A percentile compares a stretch with the other conserved stretches of the same genome.
Evolutionary conservation across 2,113 vertebrate species (phyloP).

Genomic region (Dipodomys spectabilis): DNA sequence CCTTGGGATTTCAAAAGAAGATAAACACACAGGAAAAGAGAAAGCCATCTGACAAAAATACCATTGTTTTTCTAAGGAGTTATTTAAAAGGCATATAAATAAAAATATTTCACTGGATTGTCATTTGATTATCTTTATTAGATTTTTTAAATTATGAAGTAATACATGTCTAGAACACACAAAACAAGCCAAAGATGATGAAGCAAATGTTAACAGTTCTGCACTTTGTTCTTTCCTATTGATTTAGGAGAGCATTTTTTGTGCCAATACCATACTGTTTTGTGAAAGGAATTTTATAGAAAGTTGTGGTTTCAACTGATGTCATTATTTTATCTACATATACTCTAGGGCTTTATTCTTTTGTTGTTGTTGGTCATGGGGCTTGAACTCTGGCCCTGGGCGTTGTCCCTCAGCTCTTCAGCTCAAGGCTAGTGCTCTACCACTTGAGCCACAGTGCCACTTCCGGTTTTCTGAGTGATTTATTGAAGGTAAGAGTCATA

Average conservation of each 20-base stretch:
- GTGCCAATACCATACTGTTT: neutral
- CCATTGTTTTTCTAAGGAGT: neutral
- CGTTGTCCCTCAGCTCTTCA: too few species aligned
- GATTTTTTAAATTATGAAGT: conserved; percentile 36
- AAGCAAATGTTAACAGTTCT: conserved; percentile 36
- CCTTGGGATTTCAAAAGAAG: neutral
- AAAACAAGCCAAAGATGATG: conserved; percentile 15
- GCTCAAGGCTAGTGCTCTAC: too few species aligned
- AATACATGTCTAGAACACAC: conserved; percentile 7
- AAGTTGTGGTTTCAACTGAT: neutral
- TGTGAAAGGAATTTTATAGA: conserved; percentile 19
- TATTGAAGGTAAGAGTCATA: too few species aligned
- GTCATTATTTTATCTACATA: neutral
- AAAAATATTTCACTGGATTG: conserved; percentile 18
- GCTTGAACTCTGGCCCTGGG: too few species aligned
- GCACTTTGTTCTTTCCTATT: neutral
- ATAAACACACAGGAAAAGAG: neutral
- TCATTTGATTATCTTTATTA: conserved; percentile 52
- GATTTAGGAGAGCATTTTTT: neutral
- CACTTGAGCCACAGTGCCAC: too few species aligned
- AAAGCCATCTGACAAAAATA: conserved; percentile 32
- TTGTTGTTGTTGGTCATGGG: neutral
- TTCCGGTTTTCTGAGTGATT: too few species aligned
- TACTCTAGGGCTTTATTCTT: neutral
- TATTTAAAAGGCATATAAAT: neutral